Conservation (phyloP, 2,888 invertebrate genomes). For the Bembecia ichneumoniformis region DNA sequence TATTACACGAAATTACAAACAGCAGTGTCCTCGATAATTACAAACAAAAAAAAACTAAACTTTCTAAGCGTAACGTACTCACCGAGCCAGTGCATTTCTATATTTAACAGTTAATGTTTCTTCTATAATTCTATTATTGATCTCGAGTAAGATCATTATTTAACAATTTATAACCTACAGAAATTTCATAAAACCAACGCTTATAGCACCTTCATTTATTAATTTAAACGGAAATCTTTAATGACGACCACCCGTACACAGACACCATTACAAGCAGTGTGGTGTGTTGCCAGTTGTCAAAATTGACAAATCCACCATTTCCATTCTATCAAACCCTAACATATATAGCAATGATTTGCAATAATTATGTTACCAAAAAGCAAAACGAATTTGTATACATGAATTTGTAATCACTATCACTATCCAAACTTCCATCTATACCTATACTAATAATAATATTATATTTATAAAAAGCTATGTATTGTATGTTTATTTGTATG, state of each 20-base stretch:
- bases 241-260: slow-evolving; percentile 61
- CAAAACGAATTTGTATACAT: too few species aligned
- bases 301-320: slow-evolving; percentile 17
- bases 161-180: slow-evolving; percentile 70
- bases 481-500: too few species aligned
- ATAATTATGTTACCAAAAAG: too few species aligned
- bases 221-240: slow-evolving; percentile 59
- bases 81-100: slow-evolving; percentile 97
- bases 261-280: slow-evolving; percentile 4
- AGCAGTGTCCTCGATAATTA: slow-evolving; percentile 8
- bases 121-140: slow-evolving; percentile 98
- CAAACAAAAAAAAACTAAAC: slow-evolving; percentile 55
- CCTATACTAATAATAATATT: too few species aligned
- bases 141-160: slow-evolving; percentile 96
- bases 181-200: slow-evolving; percentile 69
- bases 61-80: slow-evolving; percentile 76
- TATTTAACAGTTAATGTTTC: slow-evolving; percentile 96
- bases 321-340: slow-evolving; percentile 31
- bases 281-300: too few species aligned
- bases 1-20: too few species aligned
- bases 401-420: too few species aligned
- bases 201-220: slow-evolving; percentile 72
- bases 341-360: too few species aligned
- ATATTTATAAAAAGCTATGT: too few species aligned
- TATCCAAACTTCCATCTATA: too few species aligned